Evolutionary conservation across 1,140 invertebrate species (phyloP).

Genomic region (Prorops nasuta): DNA sequence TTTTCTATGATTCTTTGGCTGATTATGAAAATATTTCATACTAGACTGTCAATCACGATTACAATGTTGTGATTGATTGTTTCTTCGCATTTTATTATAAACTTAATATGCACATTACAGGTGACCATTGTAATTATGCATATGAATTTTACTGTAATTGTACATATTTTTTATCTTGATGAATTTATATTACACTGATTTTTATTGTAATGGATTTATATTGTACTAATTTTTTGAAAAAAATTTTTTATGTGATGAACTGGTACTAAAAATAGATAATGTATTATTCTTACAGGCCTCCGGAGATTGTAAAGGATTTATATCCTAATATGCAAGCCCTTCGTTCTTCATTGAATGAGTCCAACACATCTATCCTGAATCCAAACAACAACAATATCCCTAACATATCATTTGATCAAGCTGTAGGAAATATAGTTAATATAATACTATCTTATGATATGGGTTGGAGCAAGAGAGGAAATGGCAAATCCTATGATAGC

Average conservation of each 20-base stretch:
- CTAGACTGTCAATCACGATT: no score
- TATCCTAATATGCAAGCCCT: slow-evolving; percentile 3
- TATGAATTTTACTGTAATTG: no score
- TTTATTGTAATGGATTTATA: background rate
- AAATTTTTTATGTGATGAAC: background rate
- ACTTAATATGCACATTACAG: no score
- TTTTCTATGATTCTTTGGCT: no score
- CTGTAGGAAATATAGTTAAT: background rate
- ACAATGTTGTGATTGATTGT: no score
- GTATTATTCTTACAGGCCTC: slow-evolving; percentile 1
- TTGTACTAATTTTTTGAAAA: background rate
- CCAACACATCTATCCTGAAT: no score
- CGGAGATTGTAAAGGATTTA: slow-evolving; percentile 1
- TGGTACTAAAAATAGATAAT: background rate
- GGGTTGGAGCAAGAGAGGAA: background rate
- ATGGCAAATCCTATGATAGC: slow-evolving; percentile 3
- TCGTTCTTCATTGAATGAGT: background rate
- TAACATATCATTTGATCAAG: background rate
- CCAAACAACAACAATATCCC: background rate
- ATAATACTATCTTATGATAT: slow-evolving; percentile 3
- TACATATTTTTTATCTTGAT: no score
- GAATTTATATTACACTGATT: no score
- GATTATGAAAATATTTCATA: no score
- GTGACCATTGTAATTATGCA: no score
- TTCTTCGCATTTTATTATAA: no score